These are phyloP conservation scores for Apis florea DNA, from an alignment of 1,140 invertebrate species.

Conservation along the genomic window DNA sequence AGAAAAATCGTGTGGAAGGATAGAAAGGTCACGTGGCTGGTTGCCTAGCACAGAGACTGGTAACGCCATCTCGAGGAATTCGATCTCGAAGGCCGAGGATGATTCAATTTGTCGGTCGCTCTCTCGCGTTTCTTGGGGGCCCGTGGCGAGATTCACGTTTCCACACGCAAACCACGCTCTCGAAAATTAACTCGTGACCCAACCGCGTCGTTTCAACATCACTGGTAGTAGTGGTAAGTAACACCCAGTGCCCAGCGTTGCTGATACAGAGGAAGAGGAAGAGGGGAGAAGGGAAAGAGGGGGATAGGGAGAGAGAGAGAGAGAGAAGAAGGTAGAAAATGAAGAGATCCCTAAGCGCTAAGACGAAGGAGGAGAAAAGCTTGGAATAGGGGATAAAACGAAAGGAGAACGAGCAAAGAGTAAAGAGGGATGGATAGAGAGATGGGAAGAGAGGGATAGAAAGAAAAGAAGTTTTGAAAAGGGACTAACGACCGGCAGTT, in stretches of 20 bases:
- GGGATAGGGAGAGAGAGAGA: neutral
- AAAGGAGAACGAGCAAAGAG: neutral
- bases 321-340: too few relatives aligned
- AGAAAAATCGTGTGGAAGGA: too few relatives aligned
- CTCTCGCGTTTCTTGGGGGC: slow-evolving; percentile 52
- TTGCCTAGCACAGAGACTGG: neutral
- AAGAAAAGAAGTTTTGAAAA: slow-evolving; percentile 80
- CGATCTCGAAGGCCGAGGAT: slow-evolving; percentile 63
- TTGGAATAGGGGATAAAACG: neutral
- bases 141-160: slow-evolving; percentile 72
- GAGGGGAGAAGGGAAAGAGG: neutral
- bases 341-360: too few relatives aligned
- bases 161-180: slow-evolving; percentile 67
- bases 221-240: slow-evolving; percentile 37
- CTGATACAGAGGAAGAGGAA: slow-evolving; percentile 14
- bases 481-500: slow-evolving; percentile 82
- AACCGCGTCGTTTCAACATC: slow-evolving; percentile 14
- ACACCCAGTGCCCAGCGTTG: slow-evolving; percentile 32
- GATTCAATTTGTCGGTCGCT: slow-evolving; percentile 77
- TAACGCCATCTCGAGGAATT: neutral
- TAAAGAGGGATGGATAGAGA: neutral
- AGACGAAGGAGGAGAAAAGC: too few relatives aligned
- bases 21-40: neutral
- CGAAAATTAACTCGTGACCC: slow-evolving; percentile 68
- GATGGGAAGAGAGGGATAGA: neutral